A percentile compares a stretch with the other conserved stretches of the same genome.
Conservation (phyloP, 2,113 vertebrate genomes). For the Origma solitaria region DNA sequence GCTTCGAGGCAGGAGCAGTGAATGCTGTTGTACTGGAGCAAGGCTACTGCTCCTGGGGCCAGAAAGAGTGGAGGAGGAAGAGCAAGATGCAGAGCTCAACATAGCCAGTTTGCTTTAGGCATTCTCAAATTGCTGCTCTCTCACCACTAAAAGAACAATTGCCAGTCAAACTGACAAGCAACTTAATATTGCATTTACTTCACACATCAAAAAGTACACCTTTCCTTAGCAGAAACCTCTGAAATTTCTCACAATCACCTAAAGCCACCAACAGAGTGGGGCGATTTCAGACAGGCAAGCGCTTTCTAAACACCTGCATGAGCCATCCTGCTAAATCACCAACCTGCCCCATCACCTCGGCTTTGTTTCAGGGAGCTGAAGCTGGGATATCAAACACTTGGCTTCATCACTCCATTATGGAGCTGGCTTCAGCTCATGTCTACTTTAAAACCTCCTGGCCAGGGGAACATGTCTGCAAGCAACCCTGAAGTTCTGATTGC, state of each 20-base stretch:
- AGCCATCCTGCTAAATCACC: background rate
- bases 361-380: background rate
- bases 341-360: background rate
- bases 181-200: background rate
- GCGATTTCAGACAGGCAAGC: background rate
- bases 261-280: background rate
- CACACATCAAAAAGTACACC: background rate
- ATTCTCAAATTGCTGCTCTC: background rate
- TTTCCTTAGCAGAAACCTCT: background rate
- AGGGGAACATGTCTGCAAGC: background rate
- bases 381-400: background rate
- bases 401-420: background rate
- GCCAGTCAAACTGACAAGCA: background rate
- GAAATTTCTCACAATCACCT: background rate
- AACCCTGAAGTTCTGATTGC: background rate
- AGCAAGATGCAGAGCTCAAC: background rate
- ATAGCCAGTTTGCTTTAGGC: background rate
- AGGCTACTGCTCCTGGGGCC: background rate
- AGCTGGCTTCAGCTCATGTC: background rate
- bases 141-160: background rate
- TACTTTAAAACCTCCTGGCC: rapidly evolving
- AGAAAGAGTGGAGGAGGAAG: background rate
- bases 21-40: background rate
- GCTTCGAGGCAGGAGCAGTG: rapidly evolving
- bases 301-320: background rate